Evolutionary conservation across 2,113 vertebrate species (phyloP).

Genomic region (Poeciliopsis prolifica): DNA sequence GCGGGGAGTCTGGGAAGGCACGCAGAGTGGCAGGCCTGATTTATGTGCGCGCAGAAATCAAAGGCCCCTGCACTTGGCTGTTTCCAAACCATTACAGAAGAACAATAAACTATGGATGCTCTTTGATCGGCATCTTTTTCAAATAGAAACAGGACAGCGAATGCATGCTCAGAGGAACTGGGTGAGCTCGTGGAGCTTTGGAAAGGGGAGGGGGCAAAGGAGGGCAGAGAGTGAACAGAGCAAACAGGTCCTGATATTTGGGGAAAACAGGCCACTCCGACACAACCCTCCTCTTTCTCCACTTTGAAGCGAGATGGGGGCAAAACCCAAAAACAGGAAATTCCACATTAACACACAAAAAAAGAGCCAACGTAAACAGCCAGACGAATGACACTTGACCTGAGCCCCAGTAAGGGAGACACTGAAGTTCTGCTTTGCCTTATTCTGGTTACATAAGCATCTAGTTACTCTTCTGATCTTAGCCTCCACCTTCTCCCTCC

Average conservation of each 20-base stretch:
- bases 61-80: constrained; percentile 73
- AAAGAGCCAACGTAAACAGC: constrained; percentile 76
- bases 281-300: constrained; percentile 18
- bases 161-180: constrained; percentile 59
- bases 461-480: constrained; percentile 48
- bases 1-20: constrained; percentile 47
- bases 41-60: constrained; percentile 73
- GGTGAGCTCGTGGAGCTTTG: constrained; percentile 43
- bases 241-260: constrained; percentile 60
- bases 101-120: constrained; percentile 75
- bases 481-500: constrained; percentile 23
- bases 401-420: constrained; percentile 48
- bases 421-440: constrained; percentile 52
- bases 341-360: constrained; percentile 76
- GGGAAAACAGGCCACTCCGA: constrained; percentile 52
- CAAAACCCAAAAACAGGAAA: constrained; percentile 74
- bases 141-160: constrained; percentile 65
- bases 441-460: constrained; percentile 74
- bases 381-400: constrained; percentile 74
- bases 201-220: background rate
- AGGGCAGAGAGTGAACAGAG: constrained; percentile 41
- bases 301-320: constrained; percentile 48
- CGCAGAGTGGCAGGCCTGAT: constrained; percentile 66
- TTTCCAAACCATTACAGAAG: constrained; percentile 79
- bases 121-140: constrained; percentile 70